phyloP scores from a whole-genome alignment of 1,140 invertebrate genomes.

The Drosophila subpulchrella region DNA sequence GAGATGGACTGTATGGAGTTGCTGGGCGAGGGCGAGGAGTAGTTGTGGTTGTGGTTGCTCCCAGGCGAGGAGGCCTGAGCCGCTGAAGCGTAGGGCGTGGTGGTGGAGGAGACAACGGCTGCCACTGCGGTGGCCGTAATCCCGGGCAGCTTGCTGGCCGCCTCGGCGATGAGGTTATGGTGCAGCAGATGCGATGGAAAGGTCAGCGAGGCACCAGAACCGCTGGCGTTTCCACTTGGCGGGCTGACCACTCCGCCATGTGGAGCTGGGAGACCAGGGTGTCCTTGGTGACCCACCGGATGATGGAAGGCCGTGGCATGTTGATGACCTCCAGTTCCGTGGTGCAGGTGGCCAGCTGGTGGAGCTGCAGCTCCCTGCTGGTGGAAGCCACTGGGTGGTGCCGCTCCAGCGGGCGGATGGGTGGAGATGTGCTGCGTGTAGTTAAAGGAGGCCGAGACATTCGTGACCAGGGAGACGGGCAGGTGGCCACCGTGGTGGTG shows the following conservation, averaged over 20 bases:
- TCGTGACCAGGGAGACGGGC: constrained; percentile 79
- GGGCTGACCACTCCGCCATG: constrained; percentile 63
- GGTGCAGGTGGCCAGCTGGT: constrained; percentile 12
- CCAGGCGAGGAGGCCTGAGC: constrained; percentile 14
- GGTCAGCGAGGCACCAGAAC: constrained; percentile 84
- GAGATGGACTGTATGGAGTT: constrained; percentile 83
- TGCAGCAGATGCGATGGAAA: constrained; percentile 87
- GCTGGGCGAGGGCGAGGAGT: constrained; percentile 80
- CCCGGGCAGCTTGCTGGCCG: constrained; percentile 75
- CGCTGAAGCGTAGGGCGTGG: constrained; percentile 38
- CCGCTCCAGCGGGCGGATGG: constrained; percentile 52
- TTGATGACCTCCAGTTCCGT: constrained; percentile 7
- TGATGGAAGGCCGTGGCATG: constrained; percentile 66
- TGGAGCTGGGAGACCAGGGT: constrained; percentile 37
- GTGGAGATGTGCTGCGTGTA: constrained; percentile 84
- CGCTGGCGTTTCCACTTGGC: constrained; percentile 26
- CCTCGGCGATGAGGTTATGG: constrained; percentile 81
- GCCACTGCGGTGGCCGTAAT: constrained; percentile 70
- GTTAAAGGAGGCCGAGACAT: constrained; percentile 82
- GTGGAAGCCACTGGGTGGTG: constrained; percentile 53
- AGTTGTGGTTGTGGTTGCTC: constrained; percentile 55
- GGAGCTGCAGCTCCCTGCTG: constrained; percentile 24
- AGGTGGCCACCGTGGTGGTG: constrained; percentile 70
- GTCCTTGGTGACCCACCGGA: constrained; percentile 41
- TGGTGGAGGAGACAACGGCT: constrained; percentile 64